phyloP scores from a whole-genome alignment of 2,888 invertebrate genomes.

The Lasiommata megera region DNA sequence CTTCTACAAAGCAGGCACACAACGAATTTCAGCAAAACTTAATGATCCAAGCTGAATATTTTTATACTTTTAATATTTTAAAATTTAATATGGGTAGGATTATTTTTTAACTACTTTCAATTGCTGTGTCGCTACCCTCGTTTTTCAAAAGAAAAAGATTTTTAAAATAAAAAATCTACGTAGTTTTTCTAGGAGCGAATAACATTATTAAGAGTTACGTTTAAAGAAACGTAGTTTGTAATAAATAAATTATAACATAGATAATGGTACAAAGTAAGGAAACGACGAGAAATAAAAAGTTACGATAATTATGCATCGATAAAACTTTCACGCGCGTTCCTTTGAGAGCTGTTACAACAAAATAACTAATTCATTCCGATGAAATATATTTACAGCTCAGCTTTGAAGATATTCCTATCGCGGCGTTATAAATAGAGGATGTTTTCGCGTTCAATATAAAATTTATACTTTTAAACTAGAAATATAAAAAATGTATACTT shows the following conservation, averaged over 20 bases:
- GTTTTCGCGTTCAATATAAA: conserved; percentile 9
- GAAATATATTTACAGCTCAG: conserved; percentile 23
- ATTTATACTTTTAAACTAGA: neutral
- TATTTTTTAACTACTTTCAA: no score
- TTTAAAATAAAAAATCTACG: no score
- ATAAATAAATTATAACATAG: conserved; percentile 6
- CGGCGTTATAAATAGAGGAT: conserved; percentile 18
- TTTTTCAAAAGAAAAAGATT: no score
- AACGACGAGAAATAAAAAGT: conserved; percentile 12
- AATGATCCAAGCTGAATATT: no score
- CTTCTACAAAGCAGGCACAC: no score
- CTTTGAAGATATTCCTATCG: conserved; percentile 26
- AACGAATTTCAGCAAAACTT: no score
- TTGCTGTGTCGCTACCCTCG: no score
- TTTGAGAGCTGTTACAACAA: conserved; percentile 23
- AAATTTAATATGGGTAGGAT: no score
- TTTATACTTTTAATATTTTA: no score
- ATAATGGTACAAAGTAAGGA: conserved; percentile 8
- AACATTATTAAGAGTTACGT: neutral
- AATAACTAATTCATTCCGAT: conserved; percentile 24
- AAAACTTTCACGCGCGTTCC: conserved; percentile 26
- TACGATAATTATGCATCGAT: conserved; percentile 20
- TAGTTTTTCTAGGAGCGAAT: neutral
- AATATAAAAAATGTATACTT: neutral
- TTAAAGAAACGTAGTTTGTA: neutral